Base-by-base conservation (phyloP, 2,113 vertebrate species). In the Cichladusa arquata region DNA sequence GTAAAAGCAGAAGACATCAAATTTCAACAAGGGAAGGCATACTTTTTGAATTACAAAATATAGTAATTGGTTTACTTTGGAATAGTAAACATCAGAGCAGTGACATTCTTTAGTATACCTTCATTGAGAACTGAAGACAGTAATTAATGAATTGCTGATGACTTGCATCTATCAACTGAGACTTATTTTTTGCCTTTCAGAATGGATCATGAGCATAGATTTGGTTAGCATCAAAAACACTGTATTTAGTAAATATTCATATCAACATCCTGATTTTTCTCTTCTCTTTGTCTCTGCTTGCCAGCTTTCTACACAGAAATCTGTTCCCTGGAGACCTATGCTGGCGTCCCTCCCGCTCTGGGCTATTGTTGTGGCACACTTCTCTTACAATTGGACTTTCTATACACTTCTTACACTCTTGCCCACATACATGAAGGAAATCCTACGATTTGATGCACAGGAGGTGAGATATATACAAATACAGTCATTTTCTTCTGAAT, bases 321-420 rank as follows among this genome's bases (percentile, higher is more conserved):
- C 95, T 58, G 98, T 99, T 80, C 99, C 99, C 11, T 99, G 99
- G 99, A 64, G 57, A 26, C 96, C 98, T 77, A 99, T 99, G 16
- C 69, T 99, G 65, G 98, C 97, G 11, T 99, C 99, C 7, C 20
- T 96, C 54, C 98, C 99, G 0, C 98, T 99, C 44, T 99, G 98
- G 99, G 99, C 99, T 79, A 99, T 99, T 10, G 98, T 99, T 12
- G 98, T 99, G 65, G 99, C 99, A 88, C 99, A 99, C 87, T 99
- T 99, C 97, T 99, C 99, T 84, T 99, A 99, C 92, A 99, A 99
- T 70, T 99, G 99, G 99, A 99, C 99, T 92, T 99, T 99, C 97
- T 99, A 99, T 87, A 99, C 99, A 5, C 98, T 99, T 54, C 97
- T 99, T 88, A 99, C 99, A 0, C 98, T 99, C 92, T 97, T 99